phyloP scores from a whole-genome alignment of 1,140 invertebrate species.

The Chironomus striatipennis region DNA sequence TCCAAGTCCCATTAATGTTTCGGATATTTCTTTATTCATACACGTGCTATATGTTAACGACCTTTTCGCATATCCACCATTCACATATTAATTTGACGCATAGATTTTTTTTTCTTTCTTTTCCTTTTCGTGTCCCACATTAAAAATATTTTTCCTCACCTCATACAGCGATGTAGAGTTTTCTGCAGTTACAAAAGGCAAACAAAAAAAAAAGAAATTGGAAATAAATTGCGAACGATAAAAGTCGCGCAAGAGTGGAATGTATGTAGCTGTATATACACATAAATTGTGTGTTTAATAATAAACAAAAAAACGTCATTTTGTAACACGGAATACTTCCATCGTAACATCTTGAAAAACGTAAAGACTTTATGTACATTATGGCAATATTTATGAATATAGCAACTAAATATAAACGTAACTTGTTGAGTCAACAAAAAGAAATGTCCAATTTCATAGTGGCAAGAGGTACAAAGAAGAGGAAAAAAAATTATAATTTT shows the following conservation, averaged over 20 bases:
- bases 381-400: background rate
- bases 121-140: too few species aligned
- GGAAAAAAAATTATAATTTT: constrained; percentile 19
- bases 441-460: background rate
- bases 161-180: background rate
- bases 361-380: background rate
- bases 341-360: background rate
- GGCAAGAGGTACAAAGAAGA: background rate
- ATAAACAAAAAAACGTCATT: constrained; percentile 6
- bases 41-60: too few species aligned
- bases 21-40: too few species aligned
- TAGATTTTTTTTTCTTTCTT: too few species aligned
- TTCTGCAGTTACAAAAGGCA: background rate
- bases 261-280: background rate
- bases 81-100: too few species aligned
- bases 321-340: constrained; percentile 5
- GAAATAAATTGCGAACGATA: constrained; percentile 1
- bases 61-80: too few species aligned
- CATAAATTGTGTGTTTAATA: too few species aligned
- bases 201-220: background rate
- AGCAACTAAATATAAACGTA: background rate
- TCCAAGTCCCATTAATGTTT: too few species aligned
- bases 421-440: constrained; percentile 23
- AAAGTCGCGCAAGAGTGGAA: background rate
- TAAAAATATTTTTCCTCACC: background rate